Percentiles rank a stretch among this genome's conserved stretches.
Evolutionary conservation across 2,113 vertebrate species (phyloP).

Genomic region (Oreocharis arfaki): DNA sequence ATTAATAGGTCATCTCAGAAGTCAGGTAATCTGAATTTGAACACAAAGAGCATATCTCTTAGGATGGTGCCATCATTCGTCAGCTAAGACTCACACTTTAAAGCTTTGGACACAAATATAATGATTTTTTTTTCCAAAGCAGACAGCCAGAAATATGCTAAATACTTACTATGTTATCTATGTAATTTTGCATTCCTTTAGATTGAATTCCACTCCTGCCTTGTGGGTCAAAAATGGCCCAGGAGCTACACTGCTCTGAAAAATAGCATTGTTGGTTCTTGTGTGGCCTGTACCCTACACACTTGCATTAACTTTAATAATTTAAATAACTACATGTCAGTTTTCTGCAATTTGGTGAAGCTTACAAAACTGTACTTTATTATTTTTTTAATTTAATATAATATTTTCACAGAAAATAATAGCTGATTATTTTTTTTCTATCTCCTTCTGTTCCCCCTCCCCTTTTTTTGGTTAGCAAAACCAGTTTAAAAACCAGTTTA

Average conservation of each 20-base stretch:
- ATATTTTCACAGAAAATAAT: neutral
- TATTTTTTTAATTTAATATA: neutral
- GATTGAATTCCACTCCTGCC: neutral
- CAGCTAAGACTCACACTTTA: neutral
- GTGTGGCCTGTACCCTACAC: neutral
- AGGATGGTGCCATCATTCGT: neutral
- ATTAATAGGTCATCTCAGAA: neutral
- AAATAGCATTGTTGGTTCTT: neutral
- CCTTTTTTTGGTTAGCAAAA: neutral
- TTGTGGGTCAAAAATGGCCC: neutral
- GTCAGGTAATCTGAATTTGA: neutral
- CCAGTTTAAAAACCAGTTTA: neutral
- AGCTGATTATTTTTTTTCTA: neutral
- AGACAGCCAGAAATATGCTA: neutral
- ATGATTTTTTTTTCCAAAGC: neutral
- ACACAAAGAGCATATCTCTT: neutral
- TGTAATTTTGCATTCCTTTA: neutral
- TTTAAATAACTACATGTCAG: neutral
- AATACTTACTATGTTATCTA: neutral
- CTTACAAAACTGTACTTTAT: neutral
- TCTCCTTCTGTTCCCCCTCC: neutral
- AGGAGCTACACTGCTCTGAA: neutral
- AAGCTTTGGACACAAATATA: neutral
- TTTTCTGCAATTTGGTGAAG: neutral
- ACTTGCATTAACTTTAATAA: neutral